phyloP scores from a whole-genome alignment of 2,113 vertebrate species.

The Ascaphus truei region DNA sequence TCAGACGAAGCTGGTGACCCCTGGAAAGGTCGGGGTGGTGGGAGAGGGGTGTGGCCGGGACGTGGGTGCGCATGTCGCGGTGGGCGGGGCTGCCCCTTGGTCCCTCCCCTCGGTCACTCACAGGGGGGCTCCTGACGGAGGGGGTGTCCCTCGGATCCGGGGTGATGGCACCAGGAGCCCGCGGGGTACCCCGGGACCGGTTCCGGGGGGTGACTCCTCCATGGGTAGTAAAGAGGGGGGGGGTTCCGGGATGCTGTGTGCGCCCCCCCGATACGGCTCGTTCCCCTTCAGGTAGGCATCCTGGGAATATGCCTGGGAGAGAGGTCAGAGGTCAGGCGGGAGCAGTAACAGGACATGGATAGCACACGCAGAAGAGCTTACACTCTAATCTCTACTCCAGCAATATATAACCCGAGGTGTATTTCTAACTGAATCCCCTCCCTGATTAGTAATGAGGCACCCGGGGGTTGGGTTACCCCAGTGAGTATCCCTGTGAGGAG shows the following conservation, averaged over 20 bases:
- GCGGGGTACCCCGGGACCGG: constrained; percentile 39
- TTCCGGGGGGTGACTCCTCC: constrained; percentile 47
- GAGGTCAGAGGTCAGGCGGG: background rate
- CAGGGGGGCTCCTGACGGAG: constrained; percentile 22
- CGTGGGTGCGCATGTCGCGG: constrained; percentile 56
- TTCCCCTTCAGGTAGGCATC: constrained; percentile 95
- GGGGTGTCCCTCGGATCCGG: background rate
- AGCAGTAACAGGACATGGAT: background rate
- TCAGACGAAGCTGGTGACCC: constrained; percentile 41
- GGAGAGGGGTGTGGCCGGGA: constrained; percentile 31
- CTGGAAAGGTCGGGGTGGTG: background rate
- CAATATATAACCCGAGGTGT: too few relatives aligned
- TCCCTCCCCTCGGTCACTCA: constrained; percentile 38
- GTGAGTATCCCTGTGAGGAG: background rate
- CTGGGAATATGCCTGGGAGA: constrained; percentile 83
- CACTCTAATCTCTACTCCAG: constrained; percentile 5
- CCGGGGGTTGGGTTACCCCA: background rate
- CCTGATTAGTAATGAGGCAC: background rate
- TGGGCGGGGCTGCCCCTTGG: constrained; percentile 49
- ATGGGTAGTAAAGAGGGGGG: constrained; percentile 84
- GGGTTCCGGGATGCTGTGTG: constrained; percentile 85
- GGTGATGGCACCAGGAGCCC: constrained; percentile 43
- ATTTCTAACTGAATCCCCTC: too few relatives aligned
- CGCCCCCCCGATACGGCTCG: constrained; percentile 81
- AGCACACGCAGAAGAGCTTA: background rate